Percentiles rank a stretch among this genome's conserved stretches.
Conservation (phyloP, 2,888 invertebrate genomes). For the Zonitis immaculata region DNA sequence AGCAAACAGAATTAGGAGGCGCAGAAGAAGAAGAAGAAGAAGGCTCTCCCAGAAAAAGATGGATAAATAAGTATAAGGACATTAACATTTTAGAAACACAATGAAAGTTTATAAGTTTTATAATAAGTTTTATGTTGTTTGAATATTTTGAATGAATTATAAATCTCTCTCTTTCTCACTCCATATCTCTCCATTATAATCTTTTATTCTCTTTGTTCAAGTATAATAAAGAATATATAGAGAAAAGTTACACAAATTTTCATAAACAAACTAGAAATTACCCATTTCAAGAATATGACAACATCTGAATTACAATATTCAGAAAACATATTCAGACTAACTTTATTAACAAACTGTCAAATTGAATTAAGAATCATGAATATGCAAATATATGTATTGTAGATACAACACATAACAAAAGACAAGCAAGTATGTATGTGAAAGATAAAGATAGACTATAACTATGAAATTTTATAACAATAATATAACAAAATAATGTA, state of each 20-base stretch:
- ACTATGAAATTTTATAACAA: no score
- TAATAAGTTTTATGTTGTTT: background rate
- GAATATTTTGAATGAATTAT: background rate
- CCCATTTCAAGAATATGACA: no score
- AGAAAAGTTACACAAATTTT: background rate
- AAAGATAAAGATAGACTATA: background rate
- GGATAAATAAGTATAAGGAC: background rate
- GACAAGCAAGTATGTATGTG: no score
- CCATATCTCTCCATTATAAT: background rate
- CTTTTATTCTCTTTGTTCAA: no score
- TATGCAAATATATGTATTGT: slow-evolving; percentile 20
- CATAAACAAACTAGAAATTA: no score
- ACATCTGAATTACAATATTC: no score
- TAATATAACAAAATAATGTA: background rate
- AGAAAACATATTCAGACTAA: slow-evolving; percentile 16
- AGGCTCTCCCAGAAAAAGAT: background rate
- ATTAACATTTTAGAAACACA: background rate
- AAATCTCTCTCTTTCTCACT: background rate
- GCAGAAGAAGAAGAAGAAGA: background rate
- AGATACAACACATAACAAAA: background rate
- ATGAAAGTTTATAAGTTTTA: background rate
- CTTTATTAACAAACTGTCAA: slow-evolving; percentile 23
- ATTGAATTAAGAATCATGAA: slow-evolving; percentile 28
- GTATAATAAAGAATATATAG: background rate
- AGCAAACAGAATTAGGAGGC: no score